phyloP scores from a whole-genome alignment of 2,888 invertebrate genomes.

The Choristoneura rosaceana region DNA sequence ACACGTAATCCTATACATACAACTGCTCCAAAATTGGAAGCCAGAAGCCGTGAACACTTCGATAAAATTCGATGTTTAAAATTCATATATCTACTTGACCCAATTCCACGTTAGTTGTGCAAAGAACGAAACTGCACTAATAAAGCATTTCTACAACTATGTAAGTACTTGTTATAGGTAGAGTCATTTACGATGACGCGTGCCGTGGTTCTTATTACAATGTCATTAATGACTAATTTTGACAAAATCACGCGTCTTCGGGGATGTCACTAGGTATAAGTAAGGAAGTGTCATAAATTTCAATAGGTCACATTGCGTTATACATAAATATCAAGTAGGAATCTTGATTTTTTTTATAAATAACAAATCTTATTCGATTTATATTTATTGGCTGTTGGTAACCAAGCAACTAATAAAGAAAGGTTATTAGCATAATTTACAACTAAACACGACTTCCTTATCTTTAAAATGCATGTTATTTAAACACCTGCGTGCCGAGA shows the following conservation, averaged over 20 bases:
- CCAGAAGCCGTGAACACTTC: conserved; percentile 12
- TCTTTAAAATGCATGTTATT: conserved; percentile 2
- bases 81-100: conserved; percentile 15
- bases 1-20: conserved; percentile 38
- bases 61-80: conserved; percentile 19
- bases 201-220: too few relatives aligned
- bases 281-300: too few relatives aligned
- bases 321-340: too few relatives aligned
- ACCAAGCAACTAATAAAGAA: conserved; percentile 1
- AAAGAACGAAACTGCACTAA: conserved; percentile 2
- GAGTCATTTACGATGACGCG: too few relatives aligned
- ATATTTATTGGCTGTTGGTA: not conserved
- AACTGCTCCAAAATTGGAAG: conserved; percentile 13
- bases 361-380: not conserved
- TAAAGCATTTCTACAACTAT: not conserved
- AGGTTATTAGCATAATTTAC: conserved; percentile 5
- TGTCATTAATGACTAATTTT: too few relatives aligned
- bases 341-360: not conserved
- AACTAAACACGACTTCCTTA: not conserved
- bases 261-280: too few relatives aligned
- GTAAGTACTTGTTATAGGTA: too few relatives aligned
- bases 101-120: conserved; percentile 22
- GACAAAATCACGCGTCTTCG: too few relatives aligned
- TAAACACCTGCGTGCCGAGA: not conserved
- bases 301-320: too few relatives aligned